phyloP scores from a whole-genome alignment of 2,113 vertebrate genomes.

The Meles meles region DNA sequence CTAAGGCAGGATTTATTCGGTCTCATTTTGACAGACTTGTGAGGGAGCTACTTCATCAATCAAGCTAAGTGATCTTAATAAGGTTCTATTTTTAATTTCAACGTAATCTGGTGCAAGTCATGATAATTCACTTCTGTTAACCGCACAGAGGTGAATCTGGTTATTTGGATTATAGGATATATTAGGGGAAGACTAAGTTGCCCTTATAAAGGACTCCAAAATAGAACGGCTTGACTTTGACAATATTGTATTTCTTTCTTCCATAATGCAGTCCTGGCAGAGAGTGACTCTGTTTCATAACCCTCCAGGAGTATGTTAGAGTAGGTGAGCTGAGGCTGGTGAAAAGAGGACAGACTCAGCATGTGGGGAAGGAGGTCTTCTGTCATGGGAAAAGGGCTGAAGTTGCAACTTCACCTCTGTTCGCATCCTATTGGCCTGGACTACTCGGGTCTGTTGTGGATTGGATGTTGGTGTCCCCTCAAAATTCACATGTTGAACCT shows the following conservation, averaged over 20 bases:
- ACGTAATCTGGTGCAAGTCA: background rate
- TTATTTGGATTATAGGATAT: background rate
- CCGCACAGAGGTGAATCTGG: background rate
- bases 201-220: background rate
- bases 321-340: background rate
- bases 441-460: background rate
- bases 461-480: background rate
- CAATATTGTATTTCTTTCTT: background rate
- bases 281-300: background rate
- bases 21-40: background rate
- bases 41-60: background rate
- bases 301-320: background rate
- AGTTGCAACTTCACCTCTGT: background rate
- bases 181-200: background rate
- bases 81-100: background rate
- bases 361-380: background rate
- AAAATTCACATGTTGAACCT: background rate
- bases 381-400: background rate
- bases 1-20: background rate
- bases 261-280: background rate
- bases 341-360: background rate
- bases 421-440: background rate
- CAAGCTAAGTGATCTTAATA: background rate
- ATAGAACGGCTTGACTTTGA: background rate
- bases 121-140: background rate